Evolutionary conservation across 2,797 vertebrate species (phyloP).

Genomic region (Silurus aristotelis): DNA sequence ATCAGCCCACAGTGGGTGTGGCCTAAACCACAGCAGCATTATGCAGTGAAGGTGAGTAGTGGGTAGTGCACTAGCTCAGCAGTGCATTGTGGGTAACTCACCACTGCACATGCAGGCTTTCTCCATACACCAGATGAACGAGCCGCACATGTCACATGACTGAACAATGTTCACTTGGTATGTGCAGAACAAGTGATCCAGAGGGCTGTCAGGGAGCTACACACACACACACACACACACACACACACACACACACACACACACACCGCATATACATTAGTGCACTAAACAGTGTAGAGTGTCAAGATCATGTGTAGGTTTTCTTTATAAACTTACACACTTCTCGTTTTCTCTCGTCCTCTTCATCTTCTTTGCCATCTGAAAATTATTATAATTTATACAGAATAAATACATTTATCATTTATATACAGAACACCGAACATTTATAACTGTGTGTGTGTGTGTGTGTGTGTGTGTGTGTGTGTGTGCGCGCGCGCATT

Average conservation of each 20-base stretch:
- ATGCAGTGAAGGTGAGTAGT: not conserved
- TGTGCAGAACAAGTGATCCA: constrained; percentile 86
- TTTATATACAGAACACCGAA: not conserved
- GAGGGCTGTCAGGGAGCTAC: constrained; percentile 79
- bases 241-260: constrained; percentile 54
- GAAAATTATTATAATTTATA: constrained; percentile 31
- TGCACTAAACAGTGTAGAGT: not conserved
- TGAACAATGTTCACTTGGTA: constrained; percentile 96
- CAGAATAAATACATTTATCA: not conserved
- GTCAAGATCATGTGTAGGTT: not conserved
- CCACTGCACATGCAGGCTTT: constrained; percentile 93
- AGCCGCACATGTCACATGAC: constrained; percentile 91
- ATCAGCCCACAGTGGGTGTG: not conserved
- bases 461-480: no score
- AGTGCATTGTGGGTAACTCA: constrained; percentile 67
- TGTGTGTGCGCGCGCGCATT: no score
- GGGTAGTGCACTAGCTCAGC: not conserved
- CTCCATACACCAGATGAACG: constrained; percentile 97
- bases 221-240: constrained; percentile 72
- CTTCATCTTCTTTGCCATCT: constrained; percentile 79
- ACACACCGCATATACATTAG: not conserved
- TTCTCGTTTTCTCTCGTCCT: constrained; percentile 85
- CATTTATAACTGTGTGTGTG: not conserved
- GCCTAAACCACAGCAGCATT: not conserved
- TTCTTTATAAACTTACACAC: constrained; percentile 75